Evolutionary conservation across 2,113 vertebrate genomes (phyloP).

Genomic region (Danionella cerebrum): DNA sequence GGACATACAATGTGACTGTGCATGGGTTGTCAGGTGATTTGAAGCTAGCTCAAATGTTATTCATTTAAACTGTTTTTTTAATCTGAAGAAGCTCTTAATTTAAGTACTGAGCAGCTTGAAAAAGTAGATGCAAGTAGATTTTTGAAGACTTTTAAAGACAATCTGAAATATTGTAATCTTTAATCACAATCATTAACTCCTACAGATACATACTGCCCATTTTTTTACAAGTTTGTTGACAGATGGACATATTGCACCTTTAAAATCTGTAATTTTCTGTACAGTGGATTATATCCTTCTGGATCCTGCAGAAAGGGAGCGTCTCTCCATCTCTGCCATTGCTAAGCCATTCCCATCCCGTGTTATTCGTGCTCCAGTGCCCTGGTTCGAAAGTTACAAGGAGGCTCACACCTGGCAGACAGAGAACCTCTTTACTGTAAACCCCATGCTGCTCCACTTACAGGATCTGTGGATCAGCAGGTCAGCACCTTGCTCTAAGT

Average conservation of each 20-base stretch:
- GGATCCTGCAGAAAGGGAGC: slow-evolving; percentile 71
- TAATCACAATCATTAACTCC: no score
- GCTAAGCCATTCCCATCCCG: slow-evolving; percentile 68
- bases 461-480: slow-evolving; percentile 75
- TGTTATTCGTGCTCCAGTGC: slow-evolving; percentile 75
- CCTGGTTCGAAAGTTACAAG: slow-evolving; percentile 67
- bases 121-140: no score
- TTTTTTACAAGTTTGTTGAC: no score
- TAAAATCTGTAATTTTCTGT: not conserved
- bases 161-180: no score
- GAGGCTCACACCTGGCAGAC: slow-evolving; percentile 65
- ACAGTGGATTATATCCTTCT: slow-evolving; percentile 85
- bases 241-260: not conserved
- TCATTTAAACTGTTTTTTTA: no score
- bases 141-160: no score
- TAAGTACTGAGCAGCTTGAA: no score
- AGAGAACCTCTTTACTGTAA: slow-evolving; percentile 69
- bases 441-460: slow-evolving; percentile 69
- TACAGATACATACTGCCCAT: no score
- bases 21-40: no score
- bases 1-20: no score
- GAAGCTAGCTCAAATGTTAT: no score
- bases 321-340: slow-evolving; percentile 71
- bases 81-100: no score
- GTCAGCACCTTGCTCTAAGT: slow-evolving; percentile 55